Base-by-base conservation (phyloP, 1,140 invertebrate species). In the Acromyrmex heyeri region DNA sequence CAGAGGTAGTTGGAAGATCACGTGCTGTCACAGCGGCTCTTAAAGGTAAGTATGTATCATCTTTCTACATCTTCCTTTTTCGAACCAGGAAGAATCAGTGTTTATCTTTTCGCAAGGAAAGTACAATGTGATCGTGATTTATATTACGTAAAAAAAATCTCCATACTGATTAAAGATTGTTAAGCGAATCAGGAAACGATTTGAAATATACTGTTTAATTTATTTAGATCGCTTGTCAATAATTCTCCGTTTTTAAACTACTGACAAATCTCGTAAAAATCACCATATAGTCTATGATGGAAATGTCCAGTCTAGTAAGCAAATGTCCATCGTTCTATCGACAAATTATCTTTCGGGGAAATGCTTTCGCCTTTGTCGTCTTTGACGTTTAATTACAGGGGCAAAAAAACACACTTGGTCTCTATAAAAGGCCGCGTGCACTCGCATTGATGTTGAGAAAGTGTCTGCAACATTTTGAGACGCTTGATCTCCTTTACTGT, bases 11-110 rank as follows among this genome's bases (percentile, higher is more conserved):
- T 38, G 98, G 97, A 24, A 97, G 98, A 92, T 95, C 99, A 72
- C 96, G 97, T 86, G 99, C 98, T n/a, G 97, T 99, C 86, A 98
- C 99, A 94, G 96, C 97, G 61, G 98, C 98, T 1, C 95, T 99
- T 4, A 97, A 98, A 96, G 96, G 98, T 99, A 93, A 96, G 96
- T 94, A 34, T 1, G 34, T 72, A 59, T 30, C 64, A 10, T 44
- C 24, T 38, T 14, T 57, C 27, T 48, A 50, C 34, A 55, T 44
- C 18, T 53, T 61, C 1, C n/a, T 82, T 3, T n/a, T 8, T 48
- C 24, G 48, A 12, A 30, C 12, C 10, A 18, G 14, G 1, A 14
- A 61, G 2, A 18, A 16, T 24, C 21, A 53, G 10, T 27, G 24
- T 78, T 65, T 78, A 16, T 24, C 14, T 59, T 73, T 59, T 3